Evolutionary conservation across 2,113 vertebrate genomes (phyloP).

Genomic region (Nothobranchius furzeri): DNA sequence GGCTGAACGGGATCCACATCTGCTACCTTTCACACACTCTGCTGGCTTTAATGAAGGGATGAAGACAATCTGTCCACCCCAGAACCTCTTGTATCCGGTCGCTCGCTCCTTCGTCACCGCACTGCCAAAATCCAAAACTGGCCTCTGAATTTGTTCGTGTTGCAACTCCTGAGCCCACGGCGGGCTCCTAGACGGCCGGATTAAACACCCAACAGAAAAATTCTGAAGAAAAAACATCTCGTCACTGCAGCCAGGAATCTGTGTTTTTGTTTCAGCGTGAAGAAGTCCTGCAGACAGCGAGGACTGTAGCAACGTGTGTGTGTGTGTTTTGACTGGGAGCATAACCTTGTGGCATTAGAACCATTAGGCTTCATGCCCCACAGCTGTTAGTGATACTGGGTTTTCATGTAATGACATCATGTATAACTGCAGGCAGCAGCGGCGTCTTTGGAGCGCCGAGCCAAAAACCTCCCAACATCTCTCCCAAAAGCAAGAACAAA

Average conservation of each 20-base stretch:
- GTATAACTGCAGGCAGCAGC: constrained; percentile 25
- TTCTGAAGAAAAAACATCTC: constrained; percentile 44
- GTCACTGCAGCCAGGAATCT: constrained; percentile 34
- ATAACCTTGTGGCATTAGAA: constrained; percentile 10
- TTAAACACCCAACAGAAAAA: constrained; percentile 62
- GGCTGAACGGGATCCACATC: neutral
- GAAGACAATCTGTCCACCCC: constrained; percentile 24
- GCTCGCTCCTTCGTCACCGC: neutral
- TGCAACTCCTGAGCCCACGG: constrained; percentile 3
- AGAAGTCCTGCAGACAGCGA: constrained; percentile 30
- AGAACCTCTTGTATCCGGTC: constrained; percentile 23
- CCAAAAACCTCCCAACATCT: neutral
- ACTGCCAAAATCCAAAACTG: constrained; percentile 38
- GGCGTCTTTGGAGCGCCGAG: constrained; percentile 25
- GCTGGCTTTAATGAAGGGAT: constrained; percentile 34
- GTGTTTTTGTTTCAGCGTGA: constrained; percentile 35
- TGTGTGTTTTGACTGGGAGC: constrained; percentile 19
- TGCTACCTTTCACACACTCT: neutral
- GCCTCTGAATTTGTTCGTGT: constrained; percentile 29
- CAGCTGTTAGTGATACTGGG: constrained; percentile 43
- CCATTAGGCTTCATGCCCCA: constrained; percentile 13
- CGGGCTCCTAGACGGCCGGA: constrained; percentile 34
- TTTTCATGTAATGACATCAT: constrained; percentile 59
- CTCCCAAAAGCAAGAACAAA: neutral
- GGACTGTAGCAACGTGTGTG: constrained; percentile 22